Evolutionary conservation across 2,113 vertebrate species (phyloP).

Genomic region (Crocuta crocuta): DNA sequence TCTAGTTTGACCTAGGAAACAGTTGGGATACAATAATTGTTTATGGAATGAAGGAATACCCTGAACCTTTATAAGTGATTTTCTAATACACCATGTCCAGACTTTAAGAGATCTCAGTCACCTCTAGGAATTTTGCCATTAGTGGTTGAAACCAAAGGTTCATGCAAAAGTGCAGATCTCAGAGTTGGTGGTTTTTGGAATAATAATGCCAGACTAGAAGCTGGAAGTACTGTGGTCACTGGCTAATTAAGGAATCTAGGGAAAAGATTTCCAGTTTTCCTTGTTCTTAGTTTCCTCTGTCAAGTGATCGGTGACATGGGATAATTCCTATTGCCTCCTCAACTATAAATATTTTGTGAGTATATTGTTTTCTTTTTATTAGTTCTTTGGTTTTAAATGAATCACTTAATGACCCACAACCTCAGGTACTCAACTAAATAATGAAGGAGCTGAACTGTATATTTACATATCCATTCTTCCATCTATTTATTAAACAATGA

Average conservation of each 20-base stretch:
- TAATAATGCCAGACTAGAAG: neutral
- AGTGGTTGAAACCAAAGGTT: conserved; percentile 8
- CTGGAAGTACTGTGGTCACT: neutral
- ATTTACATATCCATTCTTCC: neutral
- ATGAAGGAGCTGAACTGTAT: neutral
- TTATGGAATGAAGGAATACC: conserved; percentile 12
- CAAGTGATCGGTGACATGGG: neutral
- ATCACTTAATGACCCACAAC: neutral
- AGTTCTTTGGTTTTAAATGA: neutral
- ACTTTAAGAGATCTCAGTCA: neutral
- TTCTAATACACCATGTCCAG: neutral
- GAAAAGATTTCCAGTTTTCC: neutral
- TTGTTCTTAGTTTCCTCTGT: conserved; percentile 47
- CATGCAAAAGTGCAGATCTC: neutral
- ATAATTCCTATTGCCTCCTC: conserved; percentile 1
- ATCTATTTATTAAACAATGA: neutral
- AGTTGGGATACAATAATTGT: neutral
- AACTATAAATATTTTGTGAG: conserved; percentile 27
- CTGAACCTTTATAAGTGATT: neutral
- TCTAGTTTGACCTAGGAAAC: neutral
- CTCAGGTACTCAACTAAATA: conserved; percentile 2
- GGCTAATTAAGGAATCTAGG: conserved; percentile 32
- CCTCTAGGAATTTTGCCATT: neutral
- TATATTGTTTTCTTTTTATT: neutral
- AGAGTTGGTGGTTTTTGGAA: conserved; percentile 9